phyloP scores from a whole-genome alignment of 2,797 vertebrate species.

The Hybognathus amarus region DNA sequence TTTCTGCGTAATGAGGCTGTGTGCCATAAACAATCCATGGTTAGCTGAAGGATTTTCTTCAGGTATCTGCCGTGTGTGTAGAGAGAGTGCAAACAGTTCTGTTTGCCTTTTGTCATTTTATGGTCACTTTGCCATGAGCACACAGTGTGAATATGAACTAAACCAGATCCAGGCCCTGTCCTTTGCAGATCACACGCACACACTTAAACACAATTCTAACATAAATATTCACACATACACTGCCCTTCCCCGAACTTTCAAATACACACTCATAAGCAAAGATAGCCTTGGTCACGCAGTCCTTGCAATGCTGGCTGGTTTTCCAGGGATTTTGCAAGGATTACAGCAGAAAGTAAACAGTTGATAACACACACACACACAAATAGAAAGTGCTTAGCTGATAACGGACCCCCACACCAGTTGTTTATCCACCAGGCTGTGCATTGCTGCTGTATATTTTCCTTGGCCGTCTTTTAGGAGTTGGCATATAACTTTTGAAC shows the following conservation, averaged over 20 bases:
- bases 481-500: constrained; percentile 17
- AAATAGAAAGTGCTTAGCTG: constrained; percentile 39
- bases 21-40: constrained; percentile 37
- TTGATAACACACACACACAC: constrained; percentile 18
- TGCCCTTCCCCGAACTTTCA: constrained; percentile 17
- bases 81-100: constrained; percentile 24
- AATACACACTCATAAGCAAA: constrained; percentile 6
- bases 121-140: constrained; percentile 39
- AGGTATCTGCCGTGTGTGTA: background rate
- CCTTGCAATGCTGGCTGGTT: constrained; percentile 42
- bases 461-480: constrained; percentile 11
- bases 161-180: background rate
- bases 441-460: constrained; percentile 38
- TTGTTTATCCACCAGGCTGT: constrained; percentile 50
- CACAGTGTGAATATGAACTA: constrained; percentile 32
- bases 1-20: constrained; percentile 31
- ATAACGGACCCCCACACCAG: constrained; percentile 38
- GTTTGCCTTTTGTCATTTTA: constrained; percentile 36
- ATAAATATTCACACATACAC: constrained; percentile 22
- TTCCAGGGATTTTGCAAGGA: constrained; percentile 48
- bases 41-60: constrained; percentile 31
- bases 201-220: background rate
- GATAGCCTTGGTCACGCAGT: constrained; percentile 41
- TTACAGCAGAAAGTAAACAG: constrained; percentile 44
- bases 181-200: constrained; percentile 30